Evolutionary conservation across 2,113 vertebrate species (phyloP).

Genomic region (Gadus macrocephalus): DNA sequence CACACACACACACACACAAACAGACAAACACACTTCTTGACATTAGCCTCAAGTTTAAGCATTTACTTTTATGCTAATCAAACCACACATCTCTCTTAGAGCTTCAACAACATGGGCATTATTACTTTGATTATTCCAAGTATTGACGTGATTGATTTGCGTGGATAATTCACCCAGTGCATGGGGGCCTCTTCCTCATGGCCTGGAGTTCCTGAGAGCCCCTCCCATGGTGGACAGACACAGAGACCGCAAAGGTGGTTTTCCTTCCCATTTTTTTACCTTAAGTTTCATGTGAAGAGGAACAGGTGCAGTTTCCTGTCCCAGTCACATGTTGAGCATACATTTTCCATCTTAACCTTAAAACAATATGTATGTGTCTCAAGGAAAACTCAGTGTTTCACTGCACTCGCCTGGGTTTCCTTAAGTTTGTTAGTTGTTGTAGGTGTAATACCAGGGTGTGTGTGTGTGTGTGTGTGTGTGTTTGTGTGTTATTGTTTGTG

Average conservation of each 20-base stretch:
- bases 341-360: background rate
- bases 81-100: no score
- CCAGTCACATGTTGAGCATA: background rate
- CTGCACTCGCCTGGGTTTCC: no score
- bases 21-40: no score
- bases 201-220: conserved; percentile 37
- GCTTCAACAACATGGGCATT: no score
- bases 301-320: conserved; percentile 48
- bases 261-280: conserved; percentile 55
- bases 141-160: no score
- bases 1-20: no score
- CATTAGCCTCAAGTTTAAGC: no score
- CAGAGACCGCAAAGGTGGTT: conserved; percentile 50
- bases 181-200: background rate
- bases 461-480: background rate
- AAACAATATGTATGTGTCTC: background rate
- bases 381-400: no score
- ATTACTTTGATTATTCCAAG: no score
- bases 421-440: no score
- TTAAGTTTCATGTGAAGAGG: conserved; percentile 55
- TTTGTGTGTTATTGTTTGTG: conserved; percentile 9
- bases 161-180: background rate
- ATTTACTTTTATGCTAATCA: no score
- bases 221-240: conserved; percentile 12
- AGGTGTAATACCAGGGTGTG: no score